These are phyloP conservation scores for Ptychadena robeensis DNA, from an alignment of 2,797 vertebrate species.

Conservation along the genomic window DNA sequence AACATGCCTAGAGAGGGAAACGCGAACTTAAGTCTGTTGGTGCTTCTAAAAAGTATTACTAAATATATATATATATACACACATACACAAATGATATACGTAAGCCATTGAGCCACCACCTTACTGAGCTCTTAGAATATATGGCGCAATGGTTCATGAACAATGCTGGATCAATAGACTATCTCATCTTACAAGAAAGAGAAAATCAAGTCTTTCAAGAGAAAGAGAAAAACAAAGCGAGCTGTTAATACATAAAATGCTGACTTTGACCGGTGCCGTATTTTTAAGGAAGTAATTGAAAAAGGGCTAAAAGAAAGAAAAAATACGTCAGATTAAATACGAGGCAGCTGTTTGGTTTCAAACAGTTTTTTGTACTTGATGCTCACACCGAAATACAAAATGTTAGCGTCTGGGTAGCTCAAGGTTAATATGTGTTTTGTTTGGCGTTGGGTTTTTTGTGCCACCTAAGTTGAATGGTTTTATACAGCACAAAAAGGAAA, in stretches of 20 bases:
- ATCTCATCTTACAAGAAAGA: conserved; percentile 54
- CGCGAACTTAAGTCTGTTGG: too few relatives aligned
- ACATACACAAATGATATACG: conserved; percentile 4
- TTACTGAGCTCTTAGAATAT: conserved; percentile 40
- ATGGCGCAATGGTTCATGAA: conserved; percentile 43
- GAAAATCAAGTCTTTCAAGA: conserved; percentile 50
- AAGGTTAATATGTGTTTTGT: conserved; percentile 41
- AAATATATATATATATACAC: background rate
- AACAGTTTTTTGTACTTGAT: background rate
- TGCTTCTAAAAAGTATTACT: too few relatives aligned
- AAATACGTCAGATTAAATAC: conserved; percentile 42
- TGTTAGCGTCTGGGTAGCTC: conserved; percentile 20
- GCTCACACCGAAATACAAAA: conserved; percentile 33
- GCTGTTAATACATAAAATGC: conserved; percentile 54
- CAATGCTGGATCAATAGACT: conserved; percentile 53
- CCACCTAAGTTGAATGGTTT: conserved; percentile 36
- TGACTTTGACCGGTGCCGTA: conserved; percentile 48
- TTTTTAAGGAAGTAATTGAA: conserved; percentile 50
- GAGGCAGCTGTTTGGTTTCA: conserved; percentile 44
- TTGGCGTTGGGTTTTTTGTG: conserved; percentile 24
- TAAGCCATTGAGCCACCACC: conserved; percentile 6
- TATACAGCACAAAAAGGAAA: conserved; percentile 20
- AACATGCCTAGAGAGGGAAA: too few relatives aligned
- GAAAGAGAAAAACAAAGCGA: conserved; percentile 48
- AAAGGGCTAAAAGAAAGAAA: conserved; percentile 29